phyloP scores from a whole-genome alignment of 2,113 vertebrate genomes.

The Herpetotheres cachinnans region DNA sequence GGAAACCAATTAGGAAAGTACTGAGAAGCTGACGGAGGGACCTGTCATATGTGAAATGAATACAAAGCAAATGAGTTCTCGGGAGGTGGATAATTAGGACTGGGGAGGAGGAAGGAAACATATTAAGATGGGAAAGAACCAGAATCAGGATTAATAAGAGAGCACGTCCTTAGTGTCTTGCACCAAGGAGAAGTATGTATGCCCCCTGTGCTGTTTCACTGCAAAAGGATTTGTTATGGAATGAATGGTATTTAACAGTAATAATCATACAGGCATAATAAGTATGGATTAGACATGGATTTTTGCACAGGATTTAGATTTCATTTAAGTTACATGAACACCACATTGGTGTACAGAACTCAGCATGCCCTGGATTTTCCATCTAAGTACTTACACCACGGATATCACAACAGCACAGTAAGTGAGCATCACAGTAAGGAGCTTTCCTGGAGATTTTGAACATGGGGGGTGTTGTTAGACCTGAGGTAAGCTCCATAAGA shows the following conservation, averaged over 20 bases:
- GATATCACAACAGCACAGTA: slow-evolving; percentile 20
- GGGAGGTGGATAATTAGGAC: not conserved
- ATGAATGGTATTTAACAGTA: slow-evolving; percentile 24
- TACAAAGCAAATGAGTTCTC: not conserved
- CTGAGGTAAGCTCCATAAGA: not conserved
- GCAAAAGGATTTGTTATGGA: slow-evolving; percentile 3
- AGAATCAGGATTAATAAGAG: not conserved
- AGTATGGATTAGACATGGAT: slow-evolving; percentile 47
- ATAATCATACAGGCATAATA: slow-evolving; percentile 34
- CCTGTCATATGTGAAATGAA: not conserved
- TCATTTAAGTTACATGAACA: not conserved
- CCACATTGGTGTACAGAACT: not conserved
- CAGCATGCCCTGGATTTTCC: slow-evolving; percentile 23
- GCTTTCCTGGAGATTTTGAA: slow-evolving; percentile 48
- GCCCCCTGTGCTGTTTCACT: not conserved
- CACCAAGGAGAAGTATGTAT: not conserved
- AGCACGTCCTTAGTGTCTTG: not conserved
- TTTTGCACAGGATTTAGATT: slow-evolving; percentile 46
- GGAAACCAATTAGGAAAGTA: not conserved
- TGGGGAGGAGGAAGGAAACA: not conserved
- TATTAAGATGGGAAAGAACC: not conserved
- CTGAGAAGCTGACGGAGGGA: not conserved
- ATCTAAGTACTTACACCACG: not conserved
- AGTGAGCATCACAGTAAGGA: not conserved
- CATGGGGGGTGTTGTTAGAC: not conserved